Evolutionary conservation across 2,797 vertebrate species (phyloP).

Genomic region (Semotilus atromaculatus): DNA sequence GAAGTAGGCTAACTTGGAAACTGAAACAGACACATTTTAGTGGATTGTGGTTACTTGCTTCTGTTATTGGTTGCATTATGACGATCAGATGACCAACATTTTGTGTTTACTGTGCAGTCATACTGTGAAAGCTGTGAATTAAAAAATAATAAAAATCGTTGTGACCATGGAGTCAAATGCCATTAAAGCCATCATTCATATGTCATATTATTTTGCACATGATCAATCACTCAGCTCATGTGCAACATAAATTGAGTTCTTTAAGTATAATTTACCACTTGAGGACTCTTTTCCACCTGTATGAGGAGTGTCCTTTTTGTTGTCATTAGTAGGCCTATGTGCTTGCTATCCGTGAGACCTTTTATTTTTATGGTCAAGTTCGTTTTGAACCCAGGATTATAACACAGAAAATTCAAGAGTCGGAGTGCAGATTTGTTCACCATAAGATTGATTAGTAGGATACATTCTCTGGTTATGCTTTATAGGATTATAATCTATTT

Average conservation of each 20-base stretch:
- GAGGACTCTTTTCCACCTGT: too few relatives aligned
- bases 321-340: neutral
- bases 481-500: neutral
- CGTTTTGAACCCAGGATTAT: neutral
- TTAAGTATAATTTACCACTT: neutral
- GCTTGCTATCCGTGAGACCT: neutral
- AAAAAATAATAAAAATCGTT: neutral
- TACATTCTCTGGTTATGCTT: neutral
- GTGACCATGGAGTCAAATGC: neutral
- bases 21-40: neutral
- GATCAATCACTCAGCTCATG: neutral
- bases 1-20: conserved; percentile 7
- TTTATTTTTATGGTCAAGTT: neutral
- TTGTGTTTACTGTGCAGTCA: neutral
- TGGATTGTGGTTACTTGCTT: neutral
- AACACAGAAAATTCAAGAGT: neutral
- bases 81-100: neutral
- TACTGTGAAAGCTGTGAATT: too few relatives aligned
- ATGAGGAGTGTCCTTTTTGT: neutral
- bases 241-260: neutral
- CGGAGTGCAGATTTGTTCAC: neutral
- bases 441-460: too few relatives aligned
- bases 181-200: neutral
- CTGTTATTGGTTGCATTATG: neutral
- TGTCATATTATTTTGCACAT: neutral